These are phyloP conservation scores for Cyclargus thomasi DNA, from an alignment of 1,140 invertebrate species.

Conservation along the genomic window DNA sequence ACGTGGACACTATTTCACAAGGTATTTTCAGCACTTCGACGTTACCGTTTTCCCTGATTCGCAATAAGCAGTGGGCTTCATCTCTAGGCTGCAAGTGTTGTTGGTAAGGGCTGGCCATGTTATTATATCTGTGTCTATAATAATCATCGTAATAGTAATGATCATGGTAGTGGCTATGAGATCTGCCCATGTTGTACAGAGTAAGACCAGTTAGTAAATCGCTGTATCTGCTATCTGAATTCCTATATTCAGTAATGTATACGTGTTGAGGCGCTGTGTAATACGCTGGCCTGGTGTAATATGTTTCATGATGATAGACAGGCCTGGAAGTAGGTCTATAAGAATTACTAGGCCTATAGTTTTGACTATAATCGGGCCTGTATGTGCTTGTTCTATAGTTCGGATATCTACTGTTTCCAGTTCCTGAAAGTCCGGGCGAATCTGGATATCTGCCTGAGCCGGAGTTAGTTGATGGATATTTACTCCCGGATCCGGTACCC, in stretches of 20 bases:
- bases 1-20: conserved; percentile 66
- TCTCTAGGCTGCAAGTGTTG: conserved; percentile 34
- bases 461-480: conserved; percentile 22
- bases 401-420: conserved; percentile 11
- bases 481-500: conserved; percentile 18
- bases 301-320: conserved; percentile 11
- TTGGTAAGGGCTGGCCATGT: conserved; percentile 21
- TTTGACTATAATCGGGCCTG: background rate
- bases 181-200: conserved; percentile 61
- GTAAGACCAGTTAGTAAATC: conserved; percentile 57
- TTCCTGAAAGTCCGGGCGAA: conserved; percentile 15
- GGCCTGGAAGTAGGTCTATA: background rate
- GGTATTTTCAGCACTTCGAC: conserved; percentile 51
- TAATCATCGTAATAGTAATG: conserved; percentile 66
- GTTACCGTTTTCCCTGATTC: conserved; percentile 48
- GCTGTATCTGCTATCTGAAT: conserved; percentile 54
- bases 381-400: conserved; percentile 10
- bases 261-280: conserved; percentile 54
- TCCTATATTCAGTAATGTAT: conserved; percentile 56
- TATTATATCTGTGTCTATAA: conserved; percentile 47
- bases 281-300: conserved; percentile 34
- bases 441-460: conserved; percentile 19
- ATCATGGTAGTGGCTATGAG: conserved; percentile 48
- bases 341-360: conserved; percentile 9
- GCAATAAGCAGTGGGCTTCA: conserved; percentile 48